Evolutionary conservation across 2,113 vertebrate species (phyloP).

Genomic region (Amblyopsis rosae): DNA sequence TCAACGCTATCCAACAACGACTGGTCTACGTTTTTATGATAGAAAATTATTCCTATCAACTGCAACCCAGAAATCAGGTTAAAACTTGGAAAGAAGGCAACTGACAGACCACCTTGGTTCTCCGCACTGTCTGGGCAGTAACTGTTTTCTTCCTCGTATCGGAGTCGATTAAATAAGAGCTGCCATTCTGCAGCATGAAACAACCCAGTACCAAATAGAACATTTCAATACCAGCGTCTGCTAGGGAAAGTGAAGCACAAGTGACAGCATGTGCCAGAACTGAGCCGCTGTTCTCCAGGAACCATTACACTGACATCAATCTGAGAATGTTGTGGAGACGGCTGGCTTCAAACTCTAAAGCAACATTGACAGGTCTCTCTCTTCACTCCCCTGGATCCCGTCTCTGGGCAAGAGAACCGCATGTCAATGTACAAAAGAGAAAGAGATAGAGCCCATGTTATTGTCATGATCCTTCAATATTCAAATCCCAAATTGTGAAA

Average conservation of each 20-base stretch:
- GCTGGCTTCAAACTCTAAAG: slow-evolving; percentile 85
- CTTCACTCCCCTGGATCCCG: slow-evolving; percentile 79
- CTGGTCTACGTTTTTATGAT: too few species aligned
- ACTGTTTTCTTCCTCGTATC: slow-evolving; percentile 72
- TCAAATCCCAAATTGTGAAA: too few species aligned
- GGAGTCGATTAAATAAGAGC: slow-evolving; percentile 79
- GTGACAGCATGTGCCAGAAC: slow-evolving; percentile 85
- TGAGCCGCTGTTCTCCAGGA: slow-evolving; percentile 87
- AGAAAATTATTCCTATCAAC: slow-evolving; percentile 29
- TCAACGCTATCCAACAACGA: too few species aligned
- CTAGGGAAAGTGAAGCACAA: slow-evolving; percentile 85
- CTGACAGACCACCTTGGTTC: slow-evolving; percentile 78
- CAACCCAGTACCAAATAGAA: slow-evolving; percentile 89
- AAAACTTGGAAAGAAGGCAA: slow-evolving; percentile 88
- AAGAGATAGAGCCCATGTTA: background rate
- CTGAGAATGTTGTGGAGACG: slow-evolving; percentile 83
- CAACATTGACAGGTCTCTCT: slow-evolving; percentile 83
- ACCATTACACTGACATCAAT: slow-evolving; percentile 87
- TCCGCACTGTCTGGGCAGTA: slow-evolving; percentile 52
- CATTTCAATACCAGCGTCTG: slow-evolving; percentile 91
- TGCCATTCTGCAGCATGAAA: slow-evolving; percentile 70
- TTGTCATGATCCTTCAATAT: too few species aligned
- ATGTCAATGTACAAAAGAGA: slow-evolving; percentile 75
- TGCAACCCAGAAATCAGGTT: slow-evolving; percentile 88
- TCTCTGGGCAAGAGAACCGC: slow-evolving; percentile 71